Base-by-base conservation (phyloP, 2,888 invertebrate genomes). In the Tiphia femorata region DNA sequence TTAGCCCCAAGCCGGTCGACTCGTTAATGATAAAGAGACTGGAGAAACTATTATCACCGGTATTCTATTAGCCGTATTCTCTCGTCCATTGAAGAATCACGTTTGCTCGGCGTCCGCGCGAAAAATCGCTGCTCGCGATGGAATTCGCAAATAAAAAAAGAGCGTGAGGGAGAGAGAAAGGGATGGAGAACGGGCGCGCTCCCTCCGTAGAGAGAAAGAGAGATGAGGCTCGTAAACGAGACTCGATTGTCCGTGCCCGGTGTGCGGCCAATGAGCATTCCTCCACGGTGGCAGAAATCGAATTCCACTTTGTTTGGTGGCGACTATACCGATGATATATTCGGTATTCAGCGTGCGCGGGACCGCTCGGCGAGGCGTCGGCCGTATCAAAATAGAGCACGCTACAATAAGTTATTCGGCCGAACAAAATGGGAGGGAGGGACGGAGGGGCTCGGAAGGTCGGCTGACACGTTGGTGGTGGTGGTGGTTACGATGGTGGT, bases 331-430 rank as follows among this genome's bases (percentile, higher is more conserved):
- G 62, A 58, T 58, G 50, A 62, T 68, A 70, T 69, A 78, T 78
- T 80, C 70, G 73, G 79, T 76, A 79, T 79, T 79, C 79, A 73
- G 71, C 53, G 69, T 71, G 69, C 63, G 67, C 63, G 67, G 70
- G n/a, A n/a, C 61, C 56, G 58, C 41, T 47, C 55, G 64, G 50
- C 59, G 58, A 30, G 57, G 62, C 64, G 56, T 59, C 59, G n/a
- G 65, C 57, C 74, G 73, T 80, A 80, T 81, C 80, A 80, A 81
- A 81, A 80, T 80, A 79, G 80, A 79, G 70, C 77, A 71, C 62
- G 75, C 76, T 77, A 80, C 82, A 82, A 81, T 82, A 82, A 82
- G 76, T 82, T 81, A 81, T 82, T 81, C 80, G 78, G 62, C 70
- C 74, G 78, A 77, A 77, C 76, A 78, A 80, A 81, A 80, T 79